These are phyloP conservation scores for Choreutis nemorana DNA, from an alignment of 2,888 invertebrate genomes.

Conservation along the genomic window DNA sequence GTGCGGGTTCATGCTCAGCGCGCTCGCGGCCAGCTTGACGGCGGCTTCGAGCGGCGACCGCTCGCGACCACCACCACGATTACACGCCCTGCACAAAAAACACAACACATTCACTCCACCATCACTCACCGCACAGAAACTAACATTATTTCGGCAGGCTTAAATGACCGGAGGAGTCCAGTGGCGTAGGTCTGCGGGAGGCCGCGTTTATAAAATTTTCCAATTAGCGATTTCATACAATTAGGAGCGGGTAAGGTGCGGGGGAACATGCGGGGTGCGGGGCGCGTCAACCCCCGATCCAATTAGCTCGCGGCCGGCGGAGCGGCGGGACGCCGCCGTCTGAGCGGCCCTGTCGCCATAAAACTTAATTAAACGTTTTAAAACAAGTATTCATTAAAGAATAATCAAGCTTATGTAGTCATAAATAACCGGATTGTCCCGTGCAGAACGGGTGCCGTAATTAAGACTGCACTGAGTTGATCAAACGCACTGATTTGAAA, in stretches of 20 bases:
- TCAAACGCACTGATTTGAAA: conserved; percentile 67
- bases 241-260: conserved; percentile 45
- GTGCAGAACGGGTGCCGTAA: conserved; percentile 63
- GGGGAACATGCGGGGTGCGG: conserved; percentile 28
- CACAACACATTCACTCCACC: too few relatives aligned
- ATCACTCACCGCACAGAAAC: too few relatives aligned
- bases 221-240: conserved; percentile 67
- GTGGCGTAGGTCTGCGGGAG: conserved; percentile 43
- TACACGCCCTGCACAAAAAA: conserved; percentile 54
- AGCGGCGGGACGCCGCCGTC: conserved; percentile 57
- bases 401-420: conserved; percentile 69
- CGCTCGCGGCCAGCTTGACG: conserved; percentile 89
- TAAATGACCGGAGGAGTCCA: not conserved
- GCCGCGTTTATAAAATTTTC: conserved; percentile 65
- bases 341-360: conserved; percentile 63
- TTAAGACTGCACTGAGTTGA: conserved; percentile 68
- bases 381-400: conserved; percentile 69
- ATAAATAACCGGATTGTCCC: conserved; percentile 68
- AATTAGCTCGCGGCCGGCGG: conserved; percentile 64
- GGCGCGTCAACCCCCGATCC: conserved; percentile 62
- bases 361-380: conserved; percentile 69
- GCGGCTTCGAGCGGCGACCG: conserved; percentile 65
- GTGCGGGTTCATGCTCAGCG: conserved; percentile 90
- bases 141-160: too few relatives aligned
- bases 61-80: conserved; percentile 57